Conservation (phyloP, 2,888 invertebrate genomes). For the Odontocolon sp. region DNA sequence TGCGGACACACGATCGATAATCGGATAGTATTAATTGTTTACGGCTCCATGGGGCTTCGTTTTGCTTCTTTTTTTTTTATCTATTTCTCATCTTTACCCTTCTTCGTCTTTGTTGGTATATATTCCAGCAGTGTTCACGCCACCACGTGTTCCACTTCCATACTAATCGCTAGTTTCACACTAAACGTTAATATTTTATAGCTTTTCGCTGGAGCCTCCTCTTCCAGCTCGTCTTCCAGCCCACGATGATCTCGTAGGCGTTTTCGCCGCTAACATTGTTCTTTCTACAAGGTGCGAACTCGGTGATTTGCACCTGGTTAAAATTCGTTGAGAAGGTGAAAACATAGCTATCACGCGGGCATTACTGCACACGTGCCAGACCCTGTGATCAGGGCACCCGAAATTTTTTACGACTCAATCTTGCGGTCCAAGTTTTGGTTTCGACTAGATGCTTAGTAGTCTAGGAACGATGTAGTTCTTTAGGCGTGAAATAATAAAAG, state of each 20-base stretch:
- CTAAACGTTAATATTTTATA: constrained; percentile 48
- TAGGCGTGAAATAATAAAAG: too few species aligned
- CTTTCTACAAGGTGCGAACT: constrained; percentile 54
- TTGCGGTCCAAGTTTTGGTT: neutral
- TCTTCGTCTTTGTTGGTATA: neutral
- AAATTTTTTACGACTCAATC: constrained; percentile 66
- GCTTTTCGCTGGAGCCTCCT: constrained; percentile 39
- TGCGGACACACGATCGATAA: constrained; percentile 41
- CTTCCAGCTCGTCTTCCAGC: constrained; percentile 18
- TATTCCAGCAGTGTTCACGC: neutral
- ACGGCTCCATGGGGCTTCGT: neutral
- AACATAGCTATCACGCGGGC: constrained; percentile 1
- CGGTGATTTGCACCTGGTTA: constrained; percentile 55
- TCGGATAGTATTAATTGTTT: constrained; percentile 38
- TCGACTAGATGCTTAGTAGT: neutral
- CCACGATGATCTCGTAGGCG: constrained; percentile 38
- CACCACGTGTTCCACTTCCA: neutral
- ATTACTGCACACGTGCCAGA: constrained; percentile 19
- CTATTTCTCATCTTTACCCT: constrained; percentile 1
- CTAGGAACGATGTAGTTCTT: neutral
- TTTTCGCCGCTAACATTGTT: constrained; percentile 13
- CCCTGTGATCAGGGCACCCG: constrained; percentile 41
- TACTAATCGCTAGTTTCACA: constrained; percentile 27
- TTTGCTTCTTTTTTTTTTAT: neutral
- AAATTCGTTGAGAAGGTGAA: constrained; percentile 1